Evolutionary conservation across 2,888 invertebrate species (phyloP).

Genomic region (Agriotes lineatus): DNA sequence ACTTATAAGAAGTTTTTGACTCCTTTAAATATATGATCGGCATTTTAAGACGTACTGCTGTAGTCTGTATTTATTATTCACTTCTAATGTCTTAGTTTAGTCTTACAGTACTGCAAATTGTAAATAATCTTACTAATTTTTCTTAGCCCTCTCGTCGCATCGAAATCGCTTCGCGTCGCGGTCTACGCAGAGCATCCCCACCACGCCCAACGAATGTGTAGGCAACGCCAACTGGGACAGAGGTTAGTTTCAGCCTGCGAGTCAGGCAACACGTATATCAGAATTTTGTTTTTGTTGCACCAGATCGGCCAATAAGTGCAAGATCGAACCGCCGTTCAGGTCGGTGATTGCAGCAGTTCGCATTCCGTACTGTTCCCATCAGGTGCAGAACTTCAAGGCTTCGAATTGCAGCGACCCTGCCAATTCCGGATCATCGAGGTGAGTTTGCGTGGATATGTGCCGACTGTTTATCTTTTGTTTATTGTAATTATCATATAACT

Average conservation of each 20-base stretch:
- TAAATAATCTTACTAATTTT: no score
- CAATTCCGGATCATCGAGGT: constrained; percentile 3
- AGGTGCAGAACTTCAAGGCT: constrained; percentile 1
- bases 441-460: neutral
- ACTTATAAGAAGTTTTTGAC: no score
- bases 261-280: constrained; percentile 40
- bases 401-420: neutral
- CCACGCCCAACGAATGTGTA: constrained; percentile 5
- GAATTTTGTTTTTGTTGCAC: constrained; percentile 10
- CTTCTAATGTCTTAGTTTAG: no score
- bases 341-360: constrained; percentile 5
- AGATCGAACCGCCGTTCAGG: neutral
- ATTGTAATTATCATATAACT: neutral
- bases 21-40: no score
- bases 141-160: no score
- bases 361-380: neutral
- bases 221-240: constrained; percentile 8
- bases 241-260: constrained; percentile 27
- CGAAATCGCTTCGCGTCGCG: neutral
- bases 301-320: neutral
- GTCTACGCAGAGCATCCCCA: constrained; percentile 7
- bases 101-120: no score
- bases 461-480: constrained; percentile 13
- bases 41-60: no score
- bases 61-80: neutral